Percentiles rank a stretch among this genome's conserved stretches.
Conservation (phyloP, 2,113 vertebrate genomes). For the Trogon melanurus region DNA sequence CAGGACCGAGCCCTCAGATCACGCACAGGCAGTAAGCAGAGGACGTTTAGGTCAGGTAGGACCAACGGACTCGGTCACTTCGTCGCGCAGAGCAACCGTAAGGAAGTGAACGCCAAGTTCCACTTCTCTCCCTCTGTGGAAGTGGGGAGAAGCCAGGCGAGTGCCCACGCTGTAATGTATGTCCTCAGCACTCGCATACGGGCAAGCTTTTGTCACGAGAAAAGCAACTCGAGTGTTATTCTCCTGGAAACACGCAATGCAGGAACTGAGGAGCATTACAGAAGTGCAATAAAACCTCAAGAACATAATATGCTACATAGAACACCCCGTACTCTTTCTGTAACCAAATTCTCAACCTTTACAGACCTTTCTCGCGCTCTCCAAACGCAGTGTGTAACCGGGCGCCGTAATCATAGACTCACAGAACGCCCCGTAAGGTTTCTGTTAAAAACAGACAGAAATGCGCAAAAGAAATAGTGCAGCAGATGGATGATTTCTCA, state of each 20-base stretch:
- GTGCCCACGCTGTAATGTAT: background rate
- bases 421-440: background rate
- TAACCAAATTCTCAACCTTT: background rate
- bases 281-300: background rate
- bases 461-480: background rate
- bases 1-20: background rate
- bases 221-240: background rate
- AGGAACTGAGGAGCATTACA: background rate
- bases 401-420: background rate
- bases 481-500: conserved; percentile 21
- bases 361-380: background rate
- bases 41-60: background rate
- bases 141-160: background rate
- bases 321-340: background rate
- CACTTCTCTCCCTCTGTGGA: background rate
- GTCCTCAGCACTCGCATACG: background rate
- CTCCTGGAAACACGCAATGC: background rate
- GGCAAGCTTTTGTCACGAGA: background rate
- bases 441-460: background rate
- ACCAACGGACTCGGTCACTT: background rate
- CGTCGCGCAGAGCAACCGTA: background rate
- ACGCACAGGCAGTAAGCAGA: background rate
- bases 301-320: background rate
- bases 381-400: background rate
- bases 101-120: background rate